Base-by-base conservation (phyloP, 2,888 invertebrate genomes). In the Chrysotoxum bicinctum region DNA sequence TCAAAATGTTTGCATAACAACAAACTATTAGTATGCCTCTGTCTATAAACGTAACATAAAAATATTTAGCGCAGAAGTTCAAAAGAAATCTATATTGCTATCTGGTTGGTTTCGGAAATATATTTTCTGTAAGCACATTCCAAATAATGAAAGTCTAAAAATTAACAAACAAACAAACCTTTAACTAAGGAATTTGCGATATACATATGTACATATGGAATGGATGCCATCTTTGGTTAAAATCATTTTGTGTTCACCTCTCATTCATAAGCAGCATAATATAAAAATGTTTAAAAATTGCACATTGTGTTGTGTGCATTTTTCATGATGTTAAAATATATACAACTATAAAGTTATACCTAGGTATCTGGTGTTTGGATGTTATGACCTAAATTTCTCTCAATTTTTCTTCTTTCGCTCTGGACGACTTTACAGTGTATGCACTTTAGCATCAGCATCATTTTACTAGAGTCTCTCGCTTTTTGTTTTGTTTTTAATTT, bases 321-420 rank as follows among this genome's bases (percentile, higher is more conserved):
- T n/a, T n/a, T n/a, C n/a, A n/a, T n/a, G 10, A 45, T 45, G 45
- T 16, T 19, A 45, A 45, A 19, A 45, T 16, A 40, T 32, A 32
- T 35, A n/a, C n/a, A 3, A 16, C 16, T 43, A 9, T 19, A 45
- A 19, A 45, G 45, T 10, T 45, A 48, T 45, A 48, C 19, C 1
- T 48, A 19, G 14, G 7, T 23, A 58, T 32, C 19, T 74, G 79
- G 50, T 73, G 68, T 73, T 45, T 79, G 74, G 68, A 78, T 74
- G 74, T 83, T 79, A 79, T 84, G 83, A 84, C 83, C 83, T 84
- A 84, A 84, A 84, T 84, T 84, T 84, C 83, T 66, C 83, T 75
- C 52, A 50, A 37, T 60, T 60, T 83, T 60, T 78, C 82, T 72
- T 77, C 70, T 73, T 68, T 78, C 58, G 52, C 75, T 79, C 21